phyloP scores from a whole-genome alignment of 2,113 vertebrate species.

The Lagopus leucura region DNA sequence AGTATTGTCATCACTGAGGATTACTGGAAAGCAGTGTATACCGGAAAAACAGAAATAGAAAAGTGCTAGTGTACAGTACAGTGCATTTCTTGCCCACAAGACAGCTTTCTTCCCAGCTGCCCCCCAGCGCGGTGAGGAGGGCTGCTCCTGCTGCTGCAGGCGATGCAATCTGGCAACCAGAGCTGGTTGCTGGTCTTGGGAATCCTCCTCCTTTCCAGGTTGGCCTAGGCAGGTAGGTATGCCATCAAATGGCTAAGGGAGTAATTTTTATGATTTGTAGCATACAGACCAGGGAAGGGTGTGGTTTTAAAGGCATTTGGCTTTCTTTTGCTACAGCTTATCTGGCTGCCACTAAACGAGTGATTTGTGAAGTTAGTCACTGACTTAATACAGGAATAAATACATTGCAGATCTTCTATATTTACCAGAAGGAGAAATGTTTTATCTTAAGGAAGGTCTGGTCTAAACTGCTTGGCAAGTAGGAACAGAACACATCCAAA shows the following conservation, averaged over 20 bases:
- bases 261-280: accelerated
- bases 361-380: not conserved
- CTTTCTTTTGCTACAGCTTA: not conserved
- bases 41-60: not conserved
- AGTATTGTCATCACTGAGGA: not conserved
- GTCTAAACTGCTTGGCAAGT: slow-evolving; percentile 14
- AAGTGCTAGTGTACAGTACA: not conserved
- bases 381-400: not conserved
- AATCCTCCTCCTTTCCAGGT: not conserved
- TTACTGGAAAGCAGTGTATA: not conserved
- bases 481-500: slow-evolving; percentile 31
- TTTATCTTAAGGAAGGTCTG: slow-evolving; percentile 13
- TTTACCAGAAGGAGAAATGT: not conserved
- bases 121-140: not conserved
- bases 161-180: not conserved
- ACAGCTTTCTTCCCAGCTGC: not conserved
- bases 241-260: not conserved
- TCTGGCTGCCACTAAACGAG: not conserved
- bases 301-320: not conserved
- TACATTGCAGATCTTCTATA: not conserved
- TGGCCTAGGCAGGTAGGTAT: not conserved
- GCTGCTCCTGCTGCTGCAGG: not conserved
- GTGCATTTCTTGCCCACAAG: not conserved
- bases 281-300: not conserved
- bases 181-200: not conserved